Evolutionary conservation across 2,113 vertebrate species (phyloP).

Genomic region (Myrmophylax atrothorax): DNA sequence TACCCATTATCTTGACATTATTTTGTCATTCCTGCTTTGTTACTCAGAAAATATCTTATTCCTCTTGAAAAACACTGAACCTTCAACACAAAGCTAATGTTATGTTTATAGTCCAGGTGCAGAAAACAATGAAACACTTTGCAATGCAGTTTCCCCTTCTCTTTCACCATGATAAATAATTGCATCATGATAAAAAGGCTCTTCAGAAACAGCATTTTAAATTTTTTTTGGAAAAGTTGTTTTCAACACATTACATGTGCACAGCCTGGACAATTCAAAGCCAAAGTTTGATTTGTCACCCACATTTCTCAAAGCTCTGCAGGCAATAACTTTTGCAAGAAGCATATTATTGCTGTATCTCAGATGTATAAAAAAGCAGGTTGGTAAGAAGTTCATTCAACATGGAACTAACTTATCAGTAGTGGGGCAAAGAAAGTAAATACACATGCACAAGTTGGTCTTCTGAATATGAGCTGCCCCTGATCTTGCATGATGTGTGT

Average conservation of each 20-base stretch:
- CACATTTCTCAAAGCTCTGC: neutral
- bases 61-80: neutral
- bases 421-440: neutral
- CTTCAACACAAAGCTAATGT: neutral
- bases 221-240: neutral
- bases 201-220: neutral
- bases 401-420: neutral
- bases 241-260: neutral
- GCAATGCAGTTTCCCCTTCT: neutral
- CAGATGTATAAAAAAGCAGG: neutral
- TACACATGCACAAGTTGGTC: accelerated
- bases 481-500: neutral
- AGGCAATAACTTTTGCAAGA: neutral
- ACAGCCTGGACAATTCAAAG: neutral
- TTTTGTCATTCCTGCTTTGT: neutral
- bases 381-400: neutral
- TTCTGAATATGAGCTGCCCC: neutral
- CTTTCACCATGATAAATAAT: neutral
- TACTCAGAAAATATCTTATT: constrained; percentile 20
- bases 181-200: neutral
- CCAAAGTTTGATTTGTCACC: neutral
- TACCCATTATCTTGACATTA: neutral
- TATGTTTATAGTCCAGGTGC: neutral
- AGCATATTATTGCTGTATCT: neutral
- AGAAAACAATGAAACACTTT: constrained; percentile 13